A percentile compares a stretch with the other conserved stretches of the same genome.
Evolutionary conservation across 2,113 vertebrate genomes (phyloP).

Genomic region (Carettochelys insculpta): DNA sequence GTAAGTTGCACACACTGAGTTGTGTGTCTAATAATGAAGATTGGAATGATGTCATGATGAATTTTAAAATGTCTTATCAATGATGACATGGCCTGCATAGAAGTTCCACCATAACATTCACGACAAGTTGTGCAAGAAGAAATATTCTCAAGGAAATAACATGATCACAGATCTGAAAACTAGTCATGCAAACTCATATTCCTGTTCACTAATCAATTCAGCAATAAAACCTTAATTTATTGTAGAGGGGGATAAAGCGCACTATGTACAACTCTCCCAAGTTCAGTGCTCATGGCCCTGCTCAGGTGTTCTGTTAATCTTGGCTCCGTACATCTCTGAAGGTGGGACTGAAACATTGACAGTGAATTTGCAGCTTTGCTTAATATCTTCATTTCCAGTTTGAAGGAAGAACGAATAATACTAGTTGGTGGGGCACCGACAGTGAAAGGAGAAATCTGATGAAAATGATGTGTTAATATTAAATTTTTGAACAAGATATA

Average conservation of each 20-base stretch:
- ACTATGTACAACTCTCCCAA: not conserved
- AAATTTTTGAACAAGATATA: not conserved
- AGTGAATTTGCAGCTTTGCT: not conserved
- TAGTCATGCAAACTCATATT: not conserved
- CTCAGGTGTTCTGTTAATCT: not conserved
- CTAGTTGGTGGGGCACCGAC: not conserved
- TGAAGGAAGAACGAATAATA: not conserved
- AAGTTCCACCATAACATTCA: not conserved
- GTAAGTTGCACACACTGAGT: not conserved
- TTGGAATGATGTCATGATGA: not conserved
- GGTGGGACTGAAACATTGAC: not conserved
- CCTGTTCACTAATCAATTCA: not conserved
- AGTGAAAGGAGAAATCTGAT: not conserved
- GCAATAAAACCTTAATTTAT: not conserved
- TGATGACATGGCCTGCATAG: not conserved
- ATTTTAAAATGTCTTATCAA: not conserved
- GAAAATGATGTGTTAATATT: not conserved
- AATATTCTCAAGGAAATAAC: accelerated
- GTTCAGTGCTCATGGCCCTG: not conserved
- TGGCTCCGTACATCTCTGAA: not conserved
- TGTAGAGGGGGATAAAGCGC: not conserved
- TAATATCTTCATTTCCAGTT: not conserved
- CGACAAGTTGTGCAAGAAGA: not conserved
- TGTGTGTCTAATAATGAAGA: not conserved
- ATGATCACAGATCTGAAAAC: accelerated